Percentiles rank a stretch among this genome's conserved stretches.
phyloP scores from a whole-genome alignment of 2,797 vertebrate species.

The Pantherophis alleghaniensis region DNA sequence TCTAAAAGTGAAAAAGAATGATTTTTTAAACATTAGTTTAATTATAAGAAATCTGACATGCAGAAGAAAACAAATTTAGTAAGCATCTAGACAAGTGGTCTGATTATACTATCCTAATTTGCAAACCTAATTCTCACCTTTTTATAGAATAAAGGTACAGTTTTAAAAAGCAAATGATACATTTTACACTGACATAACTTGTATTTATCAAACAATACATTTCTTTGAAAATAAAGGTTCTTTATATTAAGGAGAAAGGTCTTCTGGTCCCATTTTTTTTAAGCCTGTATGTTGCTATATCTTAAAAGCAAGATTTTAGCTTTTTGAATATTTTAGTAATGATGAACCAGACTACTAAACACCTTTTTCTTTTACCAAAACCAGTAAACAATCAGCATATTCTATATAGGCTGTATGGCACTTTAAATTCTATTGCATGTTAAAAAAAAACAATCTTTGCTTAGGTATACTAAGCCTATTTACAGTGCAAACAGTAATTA shows the following conservation, averaged over 20 bases:
- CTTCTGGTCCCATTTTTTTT: background rate
- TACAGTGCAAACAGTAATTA: background rate
- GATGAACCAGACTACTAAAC: constrained; percentile 59
- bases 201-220: constrained; percentile 93
- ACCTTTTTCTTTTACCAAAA: constrained; percentile 61
- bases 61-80: constrained; percentile 79
- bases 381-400: constrained; percentile 52
- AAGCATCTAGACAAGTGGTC: constrained; percentile 80
- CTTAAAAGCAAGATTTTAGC: constrained; percentile 71
- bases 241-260: constrained; percentile 65
- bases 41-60: constrained; percentile 70
- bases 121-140: constrained; percentile 99
- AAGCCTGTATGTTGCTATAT: constrained; percentile 55
- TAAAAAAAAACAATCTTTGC: constrained; percentile 32
- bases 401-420: constrained; percentile 28
- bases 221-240: constrained; percentile 86
- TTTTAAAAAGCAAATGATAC: constrained; percentile 93
- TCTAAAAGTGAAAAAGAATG: constrained; percentile 51
- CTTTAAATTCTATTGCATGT: constrained; percentile 36
- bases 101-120: constrained; percentile 95
- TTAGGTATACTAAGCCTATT: background rate
- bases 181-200: constrained; percentile 94
- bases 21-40: constrained; percentile 66
- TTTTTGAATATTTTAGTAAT: constrained; percentile 68
- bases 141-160: constrained; percentile 82